Base-by-base conservation (phyloP, 2,797 vertebrate genomes). In the Etheostoma perlongum region DNA sequence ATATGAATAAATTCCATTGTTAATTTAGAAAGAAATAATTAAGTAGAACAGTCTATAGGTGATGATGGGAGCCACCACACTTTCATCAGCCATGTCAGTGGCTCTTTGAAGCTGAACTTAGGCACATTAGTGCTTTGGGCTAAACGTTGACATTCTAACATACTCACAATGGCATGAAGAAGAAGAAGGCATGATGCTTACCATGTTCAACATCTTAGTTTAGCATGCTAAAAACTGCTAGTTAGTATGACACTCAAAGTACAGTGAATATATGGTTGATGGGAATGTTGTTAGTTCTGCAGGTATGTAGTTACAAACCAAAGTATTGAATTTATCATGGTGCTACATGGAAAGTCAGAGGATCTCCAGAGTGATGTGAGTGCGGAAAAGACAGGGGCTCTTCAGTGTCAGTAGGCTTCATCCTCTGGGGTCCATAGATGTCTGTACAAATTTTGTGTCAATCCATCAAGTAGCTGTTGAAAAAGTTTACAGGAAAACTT, bases 191-290 rank as follows among this genome's bases (percentile, higher is more conserved):
- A 40, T 11, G 15, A 6, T 46, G 5, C 61, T 51, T 10, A 42
- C 18, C n/a, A 48, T 64, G n/a, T 48, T 64, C 21, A 55, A 15
- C 25, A 30, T 72, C 1, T 67, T 67, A 30, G 13, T 42, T 46
- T 10, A 0, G 0, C 0, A 4, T 23, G 44, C 14, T 25, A 18
- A 46, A 10, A 40, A 11, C 1, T 40, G 36, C 3, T 12, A 40
- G 10, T n/a, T 65, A 6, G 1, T 15, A 21, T 8, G 7, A 57
- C 66, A 19, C 25, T 65, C 2, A 52, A 49, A 6, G 19, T 19
- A 30, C 40, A 76, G n/a, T 11, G 33, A 11, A 46, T 46, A n/a
- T 49, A 11, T 40, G 16, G 21, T 27, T 18, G 2, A 27, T 51
- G 25, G n/a, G 6, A 52, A 27, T 47, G 15, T n/a, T 9, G 3